Base-by-base conservation (phyloP, 2,888 invertebrate species). In the Lagria hirta region DNA sequence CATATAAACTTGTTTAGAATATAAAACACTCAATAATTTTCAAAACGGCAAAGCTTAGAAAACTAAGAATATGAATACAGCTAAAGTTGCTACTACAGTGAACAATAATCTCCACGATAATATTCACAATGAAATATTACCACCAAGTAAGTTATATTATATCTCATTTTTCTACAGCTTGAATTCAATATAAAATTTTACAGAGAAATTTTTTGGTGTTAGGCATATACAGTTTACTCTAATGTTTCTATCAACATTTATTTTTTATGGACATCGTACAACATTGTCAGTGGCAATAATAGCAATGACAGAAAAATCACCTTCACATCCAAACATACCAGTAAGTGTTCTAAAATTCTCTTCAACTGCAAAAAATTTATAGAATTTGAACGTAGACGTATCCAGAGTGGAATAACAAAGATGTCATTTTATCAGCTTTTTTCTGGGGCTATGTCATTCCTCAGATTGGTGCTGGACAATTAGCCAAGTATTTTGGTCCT, bases 401-500 rank as follows among this genome's bases (percentile, higher is more conserved):
- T 6, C 38, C 38, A 5, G 13, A 40, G 6, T 46, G 46, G 46
- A 12, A 36, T 11, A 18, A 36, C 20, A 46, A 43, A 6, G 36
- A 32, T 18, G 54, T 79, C 38, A 75, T 86, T 21, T 70, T 85
- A n/a, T 84, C 84, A 10, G 82, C 86, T 0, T 87, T 86, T 65
- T 86, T 85, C 65, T 84, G 85, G 84, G 87, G 87, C 1, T 87
- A 87, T 62, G 75, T 84, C 1, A 50, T 82, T 2, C 79, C 82
- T 14, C 87, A 87, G 67, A 68, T 86, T 1, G 82, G 83, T 0
- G 79, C 80, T 0, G 83, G 84, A 0, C 73, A 82, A 47, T 64
- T 91, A 27, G 83, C 86, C 0, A 81, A 82, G 52, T 73, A 73
- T 2, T 80, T 82, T 63, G 90, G 91, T 0, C 85, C 86, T 0